Evolutionary conservation across 2,113 vertebrate genomes (phyloP).

Genomic region (Corythaixoides concolor): DNA sequence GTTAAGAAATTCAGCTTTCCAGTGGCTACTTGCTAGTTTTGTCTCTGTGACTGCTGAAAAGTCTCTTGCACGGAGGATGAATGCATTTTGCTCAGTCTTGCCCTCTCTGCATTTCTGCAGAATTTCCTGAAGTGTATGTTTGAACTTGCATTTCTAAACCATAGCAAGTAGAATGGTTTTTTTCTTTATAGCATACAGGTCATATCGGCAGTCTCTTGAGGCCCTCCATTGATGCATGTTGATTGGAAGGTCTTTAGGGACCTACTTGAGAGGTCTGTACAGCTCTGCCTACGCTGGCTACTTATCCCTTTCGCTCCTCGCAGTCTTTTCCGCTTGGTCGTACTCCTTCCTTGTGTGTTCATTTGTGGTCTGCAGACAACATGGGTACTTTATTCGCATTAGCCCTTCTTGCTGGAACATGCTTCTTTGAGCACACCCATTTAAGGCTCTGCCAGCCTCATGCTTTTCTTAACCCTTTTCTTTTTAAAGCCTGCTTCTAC

Average conservation of each 20-base stretch:
- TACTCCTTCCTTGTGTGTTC: background rate
- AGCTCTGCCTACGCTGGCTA: background rate
- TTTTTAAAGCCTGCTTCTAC: background rate
- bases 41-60: background rate
- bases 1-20: background rate
- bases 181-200: background rate
- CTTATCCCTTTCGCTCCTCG: background rate
- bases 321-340: background rate
- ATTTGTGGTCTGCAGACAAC: background rate
- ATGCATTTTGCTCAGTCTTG: background rate
- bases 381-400: background rate
- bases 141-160: background rate
- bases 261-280: background rate
- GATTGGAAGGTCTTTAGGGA: background rate
- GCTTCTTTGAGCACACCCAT: background rate
- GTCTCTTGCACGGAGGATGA: rapidly evolving
- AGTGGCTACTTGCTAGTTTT: background rate
- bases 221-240: background rate
- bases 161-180: background rate
- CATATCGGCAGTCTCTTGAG: background rate
- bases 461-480: background rate
- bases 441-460: background rate
- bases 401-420: background rate
- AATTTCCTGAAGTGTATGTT: background rate
- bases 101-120: background rate